Conservation (phyloP, 2,888 invertebrate species). For the Tridacna crocea region DNA sequence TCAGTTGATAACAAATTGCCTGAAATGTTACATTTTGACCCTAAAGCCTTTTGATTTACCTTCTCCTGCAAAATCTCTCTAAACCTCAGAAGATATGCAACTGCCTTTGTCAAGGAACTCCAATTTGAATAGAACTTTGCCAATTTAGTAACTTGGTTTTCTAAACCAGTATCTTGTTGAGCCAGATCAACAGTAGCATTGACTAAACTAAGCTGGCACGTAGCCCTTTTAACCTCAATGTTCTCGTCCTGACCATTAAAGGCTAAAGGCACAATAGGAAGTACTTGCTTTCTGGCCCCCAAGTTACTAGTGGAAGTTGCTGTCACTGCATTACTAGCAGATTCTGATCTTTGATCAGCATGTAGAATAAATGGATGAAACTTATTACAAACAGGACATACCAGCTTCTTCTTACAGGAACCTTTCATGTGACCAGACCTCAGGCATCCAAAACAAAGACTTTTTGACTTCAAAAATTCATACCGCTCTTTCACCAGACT, state of each 20-base stretch:
- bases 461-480: constrained; percentile 27
- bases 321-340: background rate
- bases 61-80: too few relatives aligned
- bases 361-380: background rate
- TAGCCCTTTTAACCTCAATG: constrained; percentile 21
- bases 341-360: background rate
- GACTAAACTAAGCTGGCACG: constrained; percentile 54
- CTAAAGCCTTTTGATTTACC: too few relatives aligned
- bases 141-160: background rate
- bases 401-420: constrained; percentile 1
- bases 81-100: too few relatives aligned
- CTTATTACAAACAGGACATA: background rate
- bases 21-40: too few relatives aligned
- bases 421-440: background rate
- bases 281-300: constrained; percentile 18
- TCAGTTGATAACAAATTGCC: too few relatives aligned
- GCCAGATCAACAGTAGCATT: too few relatives aligned
- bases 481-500: constrained; percentile 28
- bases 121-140: too few relatives aligned
- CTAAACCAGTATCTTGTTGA: too few relatives aligned
- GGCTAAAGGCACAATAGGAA: constrained; percentile 78
- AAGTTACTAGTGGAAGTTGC: background rate
- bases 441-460: constrained; percentile 30
- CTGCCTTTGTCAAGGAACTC: too few relatives aligned
- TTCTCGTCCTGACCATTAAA: constrained; percentile 15